A percentile compares a stretch with the other conserved stretches of the same genome.
These are phyloP conservation scores for Latrodectus geometricus DNA, from an alignment of 1,140 invertebrate species.

Conservation along the genomic window DNA sequence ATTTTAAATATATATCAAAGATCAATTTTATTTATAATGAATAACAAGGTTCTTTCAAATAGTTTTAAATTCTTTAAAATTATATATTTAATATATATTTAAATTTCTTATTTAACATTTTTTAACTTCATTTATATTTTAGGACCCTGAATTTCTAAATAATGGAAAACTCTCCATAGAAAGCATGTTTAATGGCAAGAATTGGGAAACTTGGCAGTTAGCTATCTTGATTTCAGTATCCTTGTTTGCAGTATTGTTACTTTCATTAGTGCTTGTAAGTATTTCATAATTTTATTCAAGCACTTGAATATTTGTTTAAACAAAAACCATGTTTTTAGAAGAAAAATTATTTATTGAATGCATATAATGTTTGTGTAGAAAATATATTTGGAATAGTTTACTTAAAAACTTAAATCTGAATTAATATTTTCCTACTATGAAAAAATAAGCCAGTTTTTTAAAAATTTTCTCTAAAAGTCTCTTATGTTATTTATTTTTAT, in stretches of 20 bases:
- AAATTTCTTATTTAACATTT: background rate
- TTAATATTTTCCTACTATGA: too few species aligned
- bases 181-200: slow-evolving; percentile 60
- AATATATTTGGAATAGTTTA: too few species aligned
- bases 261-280: slow-evolving; percentile 60
- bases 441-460: too few species aligned
- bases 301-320: too few species aligned
- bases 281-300: background rate
- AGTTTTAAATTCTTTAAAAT: background rate
- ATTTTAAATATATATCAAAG: too few species aligned
- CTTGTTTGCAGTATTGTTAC: slow-evolving; percentile 47
- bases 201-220: slow-evolving; percentile 63
- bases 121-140: background rate
- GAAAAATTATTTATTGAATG: too few species aligned
- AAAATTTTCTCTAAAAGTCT: too few species aligned
- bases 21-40: too few species aligned
- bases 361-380: too few species aligned
- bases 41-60: background rate
- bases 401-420: too few species aligned
- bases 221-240: slow-evolving; percentile 58
- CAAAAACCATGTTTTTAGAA: too few species aligned
- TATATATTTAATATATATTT: background rate
- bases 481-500: too few species aligned
- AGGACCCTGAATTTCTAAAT: slow-evolving; percentile 38
- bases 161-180: slow-evolving; percentile 43